A percentile compares a stretch with the other conserved stretches of the same genome.
Evolutionary conservation across 1,140 invertebrate species (phyloP).

Genomic region (Cotesia chilonis): DNA sequence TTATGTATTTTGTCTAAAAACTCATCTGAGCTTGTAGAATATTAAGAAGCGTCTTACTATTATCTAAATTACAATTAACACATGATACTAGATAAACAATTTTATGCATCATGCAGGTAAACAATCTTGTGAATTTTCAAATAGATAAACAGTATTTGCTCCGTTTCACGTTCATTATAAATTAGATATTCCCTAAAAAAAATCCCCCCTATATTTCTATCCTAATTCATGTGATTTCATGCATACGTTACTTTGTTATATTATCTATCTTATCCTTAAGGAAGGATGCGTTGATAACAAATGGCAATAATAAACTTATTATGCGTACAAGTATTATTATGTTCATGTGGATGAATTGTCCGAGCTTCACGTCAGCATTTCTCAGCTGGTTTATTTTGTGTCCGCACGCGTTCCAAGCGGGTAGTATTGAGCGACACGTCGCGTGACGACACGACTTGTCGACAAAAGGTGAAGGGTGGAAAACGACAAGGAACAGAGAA

Average conservation of each 20-base stretch:
- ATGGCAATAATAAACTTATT: neutral
- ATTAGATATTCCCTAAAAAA: no score
- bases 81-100: constrained; percentile 1
- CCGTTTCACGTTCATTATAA: no score
- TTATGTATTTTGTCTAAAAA: no score
- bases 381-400: neutral
- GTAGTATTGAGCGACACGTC: constrained; percentile 36
- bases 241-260: no score
- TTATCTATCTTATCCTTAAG: no score
- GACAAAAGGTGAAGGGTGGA: no score
- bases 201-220: no score
- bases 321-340: neutral
- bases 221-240: no score
- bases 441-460: constrained; percentile 25
- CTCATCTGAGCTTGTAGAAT: no score
- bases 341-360: neutral
- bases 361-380: neutral
- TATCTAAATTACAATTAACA: neutral
- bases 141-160: no score
- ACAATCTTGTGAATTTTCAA: no score
- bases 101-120: neutral
- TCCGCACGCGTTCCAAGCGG: constrained; percentile 24
- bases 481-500: neutral
- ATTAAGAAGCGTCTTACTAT: neutral
- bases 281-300: neutral